phyloP scores from a whole-genome alignment of 2,113 vertebrate species.

The Heloderma charlesbogerti region DNA sequence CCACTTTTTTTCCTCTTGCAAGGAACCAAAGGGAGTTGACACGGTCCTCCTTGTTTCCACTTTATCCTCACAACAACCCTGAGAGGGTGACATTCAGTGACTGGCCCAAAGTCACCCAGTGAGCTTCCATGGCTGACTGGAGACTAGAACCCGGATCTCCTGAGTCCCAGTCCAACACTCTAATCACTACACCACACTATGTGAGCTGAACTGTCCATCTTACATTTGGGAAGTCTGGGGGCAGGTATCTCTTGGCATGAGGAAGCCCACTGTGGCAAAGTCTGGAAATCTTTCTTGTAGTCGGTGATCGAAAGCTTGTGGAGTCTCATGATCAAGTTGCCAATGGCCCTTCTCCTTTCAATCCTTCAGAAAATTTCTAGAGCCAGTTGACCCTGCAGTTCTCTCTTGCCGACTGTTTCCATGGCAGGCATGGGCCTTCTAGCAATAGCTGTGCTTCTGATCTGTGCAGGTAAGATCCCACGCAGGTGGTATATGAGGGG shows the following conservation, averaged over 20 bases:
- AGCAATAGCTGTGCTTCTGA: neutral
- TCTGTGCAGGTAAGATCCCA: neutral
- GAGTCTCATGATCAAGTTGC: neutral
- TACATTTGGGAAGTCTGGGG: too few species aligned
- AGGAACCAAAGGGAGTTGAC: too few species aligned
- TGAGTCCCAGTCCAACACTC: too few species aligned
- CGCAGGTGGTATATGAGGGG: neutral
- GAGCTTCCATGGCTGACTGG: too few species aligned
- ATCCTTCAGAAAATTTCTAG: neutral
- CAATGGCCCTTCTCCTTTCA: neutral
- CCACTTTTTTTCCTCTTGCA: too few species aligned
- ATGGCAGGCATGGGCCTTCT: neutral
- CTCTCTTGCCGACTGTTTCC: neutral
- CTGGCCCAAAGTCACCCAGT: too few species aligned
- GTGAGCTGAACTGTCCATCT: too few species aligned
- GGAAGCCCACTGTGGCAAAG: neutral
- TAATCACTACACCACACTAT: too few species aligned
- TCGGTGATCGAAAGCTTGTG: neutral
- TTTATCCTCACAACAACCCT: too few species aligned
- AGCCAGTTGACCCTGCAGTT: neutral
- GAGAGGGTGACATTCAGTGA: too few species aligned
- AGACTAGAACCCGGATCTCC: too few species aligned
- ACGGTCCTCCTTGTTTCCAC: too few species aligned
- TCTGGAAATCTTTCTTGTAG: neutral
- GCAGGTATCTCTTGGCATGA: neutral